Base-by-base conservation (phyloP, 2,113 vertebrate genomes). In the Psephotus haematonotus region DNA sequence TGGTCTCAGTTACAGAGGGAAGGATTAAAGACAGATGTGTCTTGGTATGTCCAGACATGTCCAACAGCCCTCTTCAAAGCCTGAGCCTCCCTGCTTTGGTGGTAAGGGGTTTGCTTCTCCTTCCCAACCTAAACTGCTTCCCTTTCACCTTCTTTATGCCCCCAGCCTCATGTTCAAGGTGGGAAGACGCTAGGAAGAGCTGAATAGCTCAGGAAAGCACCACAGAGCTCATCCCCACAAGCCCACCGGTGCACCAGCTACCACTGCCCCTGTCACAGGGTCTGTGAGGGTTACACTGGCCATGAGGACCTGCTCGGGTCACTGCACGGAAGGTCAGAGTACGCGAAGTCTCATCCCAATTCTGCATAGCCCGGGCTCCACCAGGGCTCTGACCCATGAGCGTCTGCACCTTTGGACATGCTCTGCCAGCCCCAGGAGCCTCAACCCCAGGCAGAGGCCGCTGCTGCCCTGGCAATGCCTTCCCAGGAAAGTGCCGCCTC, bases 21-120 rank as follows among this genome's bases (percentile, higher is more conserved):
- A 93, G 80, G 70, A 95, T 93, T 93, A 82, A 91, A 97, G 90
- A 93, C 93, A 94, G 93, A 96, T 88, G 88, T 78, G 83, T 31
- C 95, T 95, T 77, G 86, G 65, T 57, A 78, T 2, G 47, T 28
- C 94, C 94, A 96, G 92, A 94, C 88, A 33, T 81, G 60, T 28
- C 96, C 93, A 49, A 33, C 47, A 57, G 39, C 75, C 63, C 16
- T 28, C 65, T 71, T 68, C 92, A 88, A 83, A 81, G 63, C 64
- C 88, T 20, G 17, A 93, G 88, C 71, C 55, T 80, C 88, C 23
- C 20, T 41, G 68, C 57, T 37, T 31, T 17, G 20, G 46, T 53
- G 65, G 49, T 16, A 25, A 92, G 70, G 52, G 39, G 4, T 10
- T 41, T 35, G 47, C 23, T 87, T 59, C 76, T 53, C 72, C 46